phyloP scores from a whole-genome alignment of 2,113 vertebrate species.

The Onychostoma macrolepis region DNA sequence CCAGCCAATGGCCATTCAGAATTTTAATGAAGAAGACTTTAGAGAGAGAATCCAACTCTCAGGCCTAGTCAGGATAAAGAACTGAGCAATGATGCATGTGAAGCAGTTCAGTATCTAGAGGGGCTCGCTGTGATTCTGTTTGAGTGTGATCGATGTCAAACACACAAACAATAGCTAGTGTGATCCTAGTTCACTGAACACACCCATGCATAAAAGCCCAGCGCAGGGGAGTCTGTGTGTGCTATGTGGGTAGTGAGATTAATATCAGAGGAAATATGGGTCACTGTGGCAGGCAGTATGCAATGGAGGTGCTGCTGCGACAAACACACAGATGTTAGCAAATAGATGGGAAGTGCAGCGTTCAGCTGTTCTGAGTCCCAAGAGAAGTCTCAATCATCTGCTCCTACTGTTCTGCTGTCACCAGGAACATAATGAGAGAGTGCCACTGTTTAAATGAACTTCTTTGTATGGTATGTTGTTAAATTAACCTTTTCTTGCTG shows the following conservation, averaged over 20 bases:
- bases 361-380: conserved; percentile 42
- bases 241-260: background rate
- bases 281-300: conserved; percentile 28
- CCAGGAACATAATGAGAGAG: background rate
- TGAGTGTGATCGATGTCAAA: background rate
- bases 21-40: background rate
- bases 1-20: background rate
- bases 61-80: background rate
- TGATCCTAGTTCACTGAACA: background rate
- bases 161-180: background rate
- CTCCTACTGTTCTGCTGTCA: conserved; percentile 1
- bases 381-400: conserved; percentile 5
- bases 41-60: background rate
- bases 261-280: conserved; percentile 45
- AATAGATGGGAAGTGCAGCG: background rate
- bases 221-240: background rate
- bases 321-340: conserved; percentile 26
- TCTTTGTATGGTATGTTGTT: background rate
- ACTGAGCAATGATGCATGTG: background rate
- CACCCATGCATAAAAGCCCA: background rate
- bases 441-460: background rate
- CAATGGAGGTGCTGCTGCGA: conserved; percentile 33
- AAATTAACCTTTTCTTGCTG: background rate
- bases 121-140: background rate
- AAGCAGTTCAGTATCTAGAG: background rate